Evolutionary conservation across 2,113 vertebrate species (phyloP).

Genomic region (Hypomesus transpacificus): DNA sequence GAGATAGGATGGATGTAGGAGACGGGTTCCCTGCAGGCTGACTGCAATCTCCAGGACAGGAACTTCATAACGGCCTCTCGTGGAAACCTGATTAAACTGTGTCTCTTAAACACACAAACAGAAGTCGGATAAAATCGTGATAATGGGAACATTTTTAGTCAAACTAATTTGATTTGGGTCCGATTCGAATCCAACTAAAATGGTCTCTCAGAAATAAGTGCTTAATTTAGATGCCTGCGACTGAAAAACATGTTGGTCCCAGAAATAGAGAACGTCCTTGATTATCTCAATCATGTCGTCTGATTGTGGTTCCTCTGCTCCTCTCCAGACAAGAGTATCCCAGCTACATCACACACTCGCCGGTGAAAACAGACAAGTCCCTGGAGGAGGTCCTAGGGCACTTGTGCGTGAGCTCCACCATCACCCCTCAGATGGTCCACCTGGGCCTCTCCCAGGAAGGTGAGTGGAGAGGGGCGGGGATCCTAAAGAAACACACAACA

Average conservation of each 20-base stretch:
- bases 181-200: not conserved
- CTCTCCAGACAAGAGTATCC: constrained; percentile 72
- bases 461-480: constrained; percentile 54
- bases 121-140: not conserved
- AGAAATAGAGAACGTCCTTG: constrained; percentile 17
- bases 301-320: constrained; percentile 46
- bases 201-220: constrained; percentile 9
- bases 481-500: too few species aligned
- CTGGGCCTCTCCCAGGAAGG: constrained; percentile 79
- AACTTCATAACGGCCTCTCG: too few species aligned
- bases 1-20: too few species aligned
- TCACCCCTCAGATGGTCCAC: constrained; percentile 75
- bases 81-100: constrained; percentile 2
- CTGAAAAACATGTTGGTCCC: constrained; percentile 21
- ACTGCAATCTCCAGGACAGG: too few species aligned
- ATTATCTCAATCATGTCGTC: constrained; percentile 24
- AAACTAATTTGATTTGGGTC: not conserved
- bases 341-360: constrained; percentile 64
- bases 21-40: too few species aligned
- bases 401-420: constrained; percentile 79
- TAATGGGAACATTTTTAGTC: constrained; percentile 10
- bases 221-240: not conserved
- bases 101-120: not conserved
- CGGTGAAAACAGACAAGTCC: constrained; percentile 73
- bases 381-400: constrained; percentile 88